Percentiles rank a stretch among this genome's conserved stretches.
Evolutionary conservation across 2,888 invertebrate genomes (phyloP).

Genomic region (Bugula neritina): DNA sequence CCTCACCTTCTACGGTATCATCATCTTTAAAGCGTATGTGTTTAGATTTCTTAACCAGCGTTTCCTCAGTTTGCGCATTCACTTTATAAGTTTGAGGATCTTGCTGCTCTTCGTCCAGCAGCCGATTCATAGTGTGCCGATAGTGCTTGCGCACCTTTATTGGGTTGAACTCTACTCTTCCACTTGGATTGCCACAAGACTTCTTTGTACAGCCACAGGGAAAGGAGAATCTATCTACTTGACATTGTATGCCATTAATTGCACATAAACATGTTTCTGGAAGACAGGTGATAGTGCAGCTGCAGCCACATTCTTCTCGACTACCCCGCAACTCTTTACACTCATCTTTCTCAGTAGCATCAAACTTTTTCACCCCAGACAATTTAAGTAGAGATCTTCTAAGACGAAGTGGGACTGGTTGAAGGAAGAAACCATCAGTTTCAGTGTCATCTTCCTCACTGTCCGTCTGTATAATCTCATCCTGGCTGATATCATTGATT

Average conservation of each 20-base stretch:
- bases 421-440: slow-evolving; percentile 40
- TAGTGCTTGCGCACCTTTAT: slow-evolving; percentile 91
- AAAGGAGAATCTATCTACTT: slow-evolving; percentile 90
- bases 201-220: slow-evolving; percentile 94
- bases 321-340: slow-evolving; percentile 85
- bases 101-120: slow-evolving; percentile 42
- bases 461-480: slow-evolving; percentile 19
- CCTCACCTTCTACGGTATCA: slow-evolving; percentile 62
- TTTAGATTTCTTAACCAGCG: background rate
- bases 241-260: slow-evolving; percentile 90
- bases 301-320: slow-evolving; percentile 62
- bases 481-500: slow-evolving; percentile 25
- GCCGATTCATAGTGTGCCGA: slow-evolving; percentile 88
- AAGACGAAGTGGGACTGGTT: slow-evolving; percentile 87
- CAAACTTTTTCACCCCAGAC: slow-evolving; percentile 90
- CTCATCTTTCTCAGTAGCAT: slow-evolving; percentile 85
- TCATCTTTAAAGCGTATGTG: slow-evolving; percentile 54
- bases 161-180: slow-evolving; percentile 93
- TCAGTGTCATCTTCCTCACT: slow-evolving; percentile 24
- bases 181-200: slow-evolving; percentile 84
- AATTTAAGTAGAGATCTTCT: slow-evolving; percentile 77
- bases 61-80: background rate
- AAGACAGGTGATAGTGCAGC: slow-evolving; percentile 65
- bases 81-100: background rate
- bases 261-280: slow-evolving; percentile 93